These are phyloP conservation scores for Galerucella nymphaeae DNA, from an alignment of 2,888 invertebrate genomes.

Conservation along the genomic window DNA sequence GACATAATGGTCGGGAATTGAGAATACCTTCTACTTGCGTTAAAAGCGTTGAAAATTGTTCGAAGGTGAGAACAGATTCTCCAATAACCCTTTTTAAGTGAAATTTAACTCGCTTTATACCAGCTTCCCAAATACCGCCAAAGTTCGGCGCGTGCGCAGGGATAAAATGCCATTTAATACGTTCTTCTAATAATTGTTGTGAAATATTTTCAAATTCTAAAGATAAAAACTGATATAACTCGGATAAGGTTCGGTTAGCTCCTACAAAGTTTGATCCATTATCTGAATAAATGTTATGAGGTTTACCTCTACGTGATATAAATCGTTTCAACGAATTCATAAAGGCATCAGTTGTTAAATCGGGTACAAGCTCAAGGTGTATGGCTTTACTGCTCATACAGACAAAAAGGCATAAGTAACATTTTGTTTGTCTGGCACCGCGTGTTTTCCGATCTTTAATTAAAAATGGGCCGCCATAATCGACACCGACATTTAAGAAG, in stretches of 20 bases:
- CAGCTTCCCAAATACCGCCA: not conserved
- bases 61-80: slow-evolving; percentile 42
- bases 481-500: slow-evolving; percentile 35
- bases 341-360: no score
- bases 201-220: not conserved
- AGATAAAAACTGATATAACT: not conserved
- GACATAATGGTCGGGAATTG: slow-evolving; percentile 53
- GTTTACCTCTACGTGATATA: no score
- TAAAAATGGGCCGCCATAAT: slow-evolving; percentile 36
- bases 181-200: not conserved
- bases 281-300: no score
- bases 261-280: no score
- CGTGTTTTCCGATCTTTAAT: slow-evolving; percentile 34
- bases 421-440: slow-evolving; percentile 1
- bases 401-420: no score
- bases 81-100: slow-evolving; percentile 43
- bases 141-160: no score
- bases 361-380: no score
- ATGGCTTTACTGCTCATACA: no score
- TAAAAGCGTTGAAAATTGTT: slow-evolving; percentile 49
- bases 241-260: not conserved
- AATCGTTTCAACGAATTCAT: no score
- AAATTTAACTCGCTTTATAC: not conserved
- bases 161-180: no score
- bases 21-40: slow-evolving; percentile 52